Conservation (phyloP, 2,797 vertebrate species). For the Acanthiza pusilla region DNA sequence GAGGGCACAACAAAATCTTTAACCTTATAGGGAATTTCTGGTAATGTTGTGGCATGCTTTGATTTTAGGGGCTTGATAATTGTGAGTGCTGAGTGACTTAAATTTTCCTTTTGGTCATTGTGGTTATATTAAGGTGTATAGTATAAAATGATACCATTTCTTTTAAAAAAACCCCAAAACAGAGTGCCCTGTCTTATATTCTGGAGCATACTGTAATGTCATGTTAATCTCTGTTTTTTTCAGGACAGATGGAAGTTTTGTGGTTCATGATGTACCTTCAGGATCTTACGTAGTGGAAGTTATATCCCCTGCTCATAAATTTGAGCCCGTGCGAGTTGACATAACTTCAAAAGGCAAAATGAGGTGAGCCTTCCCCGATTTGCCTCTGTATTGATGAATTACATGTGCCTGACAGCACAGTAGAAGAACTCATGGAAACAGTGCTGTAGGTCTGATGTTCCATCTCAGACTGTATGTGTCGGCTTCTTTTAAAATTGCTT, state of each 20-base stretch:
- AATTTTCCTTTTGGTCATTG: background rate
- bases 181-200: background rate
- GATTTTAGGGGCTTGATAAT: background rate
- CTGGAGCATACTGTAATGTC: background rate
- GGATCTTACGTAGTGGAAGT: slow-evolving; percentile 97
- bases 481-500: background rate
- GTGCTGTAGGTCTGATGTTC: background rate
- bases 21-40: background rate
- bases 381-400: background rate
- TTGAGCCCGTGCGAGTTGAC: slow-evolving; percentile 93
- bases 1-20: background rate
- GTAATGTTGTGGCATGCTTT: accelerated
- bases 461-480: background rate
- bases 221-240: slow-evolving; percentile 15
- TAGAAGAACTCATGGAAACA: background rate
- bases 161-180: background rate
- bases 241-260: slow-evolving; percentile 96
- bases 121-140: background rate
- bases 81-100: background rate
- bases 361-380: slow-evolving; percentile 80
- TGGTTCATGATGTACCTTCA: slow-evolving; percentile 94
- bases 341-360: slow-evolving; percentile 99
- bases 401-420: background rate
- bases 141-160: background rate
- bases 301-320: slow-evolving; percentile 87